A percentile compares a stretch with the other conserved stretches of the same genome.
Evolutionary conservation across 2,888 invertebrate genomes (phyloP).

Genomic region (Cosmia pyralina): DNA sequence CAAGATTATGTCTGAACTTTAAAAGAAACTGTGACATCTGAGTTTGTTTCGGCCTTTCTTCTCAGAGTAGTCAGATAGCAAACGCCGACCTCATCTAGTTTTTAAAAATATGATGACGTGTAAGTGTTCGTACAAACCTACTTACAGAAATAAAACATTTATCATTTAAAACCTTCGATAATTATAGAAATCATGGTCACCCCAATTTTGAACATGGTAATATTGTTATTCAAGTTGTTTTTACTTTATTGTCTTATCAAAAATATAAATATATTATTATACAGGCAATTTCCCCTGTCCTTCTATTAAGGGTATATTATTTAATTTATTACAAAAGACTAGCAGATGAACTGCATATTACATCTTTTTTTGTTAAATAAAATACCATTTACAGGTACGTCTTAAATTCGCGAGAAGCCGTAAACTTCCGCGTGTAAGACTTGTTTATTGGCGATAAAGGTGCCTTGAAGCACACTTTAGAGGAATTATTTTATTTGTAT

Average conservation of each 20-base stretch:
- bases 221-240: background rate
- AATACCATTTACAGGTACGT: background rate
- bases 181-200: background rate
- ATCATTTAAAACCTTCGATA: no score
- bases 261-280: background rate
- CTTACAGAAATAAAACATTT: no score
- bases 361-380: no score
- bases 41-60: no score
- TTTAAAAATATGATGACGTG: no score
- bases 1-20: no score
- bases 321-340: background rate
- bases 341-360: background rate
- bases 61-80: no score
- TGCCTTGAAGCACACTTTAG: slow-evolving; percentile 8
- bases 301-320: background rate
- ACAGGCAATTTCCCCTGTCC: no score
- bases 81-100: no score
- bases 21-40: no score
- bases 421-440: background rate
- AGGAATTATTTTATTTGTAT: slow-evolving; percentile 34
- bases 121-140: no score
- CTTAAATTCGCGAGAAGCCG: slow-evolving; percentile 8
- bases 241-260: background rate
- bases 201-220: background rate
- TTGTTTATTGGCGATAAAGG: slow-evolving; percentile 40